Base-by-base conservation (phyloP, 2,113 vertebrate genomes). In the Zosterops borbonicus region DNA sequence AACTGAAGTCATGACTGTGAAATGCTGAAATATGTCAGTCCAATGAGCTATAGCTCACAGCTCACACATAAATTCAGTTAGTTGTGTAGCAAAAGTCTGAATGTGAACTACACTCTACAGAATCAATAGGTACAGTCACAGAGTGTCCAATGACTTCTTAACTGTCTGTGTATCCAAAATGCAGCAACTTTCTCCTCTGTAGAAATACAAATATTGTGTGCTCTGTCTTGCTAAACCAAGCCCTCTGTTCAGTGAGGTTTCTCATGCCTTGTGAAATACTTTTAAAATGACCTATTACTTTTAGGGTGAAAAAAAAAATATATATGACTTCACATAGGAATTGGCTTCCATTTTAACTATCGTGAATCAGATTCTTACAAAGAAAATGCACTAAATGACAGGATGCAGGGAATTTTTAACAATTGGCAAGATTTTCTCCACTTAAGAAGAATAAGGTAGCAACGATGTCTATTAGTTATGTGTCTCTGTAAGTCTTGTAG, bases 371-470 rank as follows among this genome's bases (percentile, higher is more conserved):
- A 78, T 97, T 59, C 76, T 98, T 76, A 95, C 98, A 42, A 98
- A 94, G 70, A 98, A 98, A 96, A 98, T 98, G 97, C 87, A 90
- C 39, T 85, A 96, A 94, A 97, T 98, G 18, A 91, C 98, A 83
- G 97, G 95, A 68, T 98, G 96, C 95, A 69, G 44, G 60, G 88
- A 97, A 41, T 89, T 87, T 64, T 97, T 98, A 92, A 96, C 96
- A 80, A 97, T 98, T 64, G 97, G 96, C 14, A 71, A 93, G 98
- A 68, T 98, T 98, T 96, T 98, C 90, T 94, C 96, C 97, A 91
- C 97, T 96, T 98, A 89, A 67, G 65, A 67, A 90, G 41, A 69
- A 20, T 12, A 62, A 73, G 41, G 28, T 77, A 65, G 71, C 41
- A 46, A 29, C 13, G 5, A 25, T 75, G 28, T 42, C 41, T 47